A percentile compares a stretch with the other conserved stretches of the same genome.
Evolutionary conservation across 2,888 invertebrate species (phyloP).

Genomic region (Aleiodes leptofemur): DNA sequence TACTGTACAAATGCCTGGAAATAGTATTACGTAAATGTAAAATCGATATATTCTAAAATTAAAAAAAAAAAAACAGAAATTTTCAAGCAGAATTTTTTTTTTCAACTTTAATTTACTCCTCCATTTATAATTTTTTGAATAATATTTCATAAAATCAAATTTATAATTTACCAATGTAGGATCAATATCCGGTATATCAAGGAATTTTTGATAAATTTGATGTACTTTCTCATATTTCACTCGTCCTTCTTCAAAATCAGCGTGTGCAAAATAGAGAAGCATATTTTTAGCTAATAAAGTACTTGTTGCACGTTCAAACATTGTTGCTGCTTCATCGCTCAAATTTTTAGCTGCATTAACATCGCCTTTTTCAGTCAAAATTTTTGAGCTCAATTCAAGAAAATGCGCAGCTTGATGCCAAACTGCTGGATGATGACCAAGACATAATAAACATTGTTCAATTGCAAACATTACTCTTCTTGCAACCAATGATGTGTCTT

Average conservation of each 20-base stretch:
- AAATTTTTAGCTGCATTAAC: constrained; percentile 94
- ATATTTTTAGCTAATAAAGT: constrained; percentile 93
- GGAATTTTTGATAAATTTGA: constrained; percentile 93
- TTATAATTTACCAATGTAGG: constrained; percentile 88
- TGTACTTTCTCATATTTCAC: constrained; percentile 98
- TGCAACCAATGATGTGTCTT: constrained; percentile 95
- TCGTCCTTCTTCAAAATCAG: constrained; percentile 98
- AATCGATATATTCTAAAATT: constrained; percentile 9
- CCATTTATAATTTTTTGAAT: too few species aligned
- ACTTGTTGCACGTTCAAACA: constrained; percentile 95
- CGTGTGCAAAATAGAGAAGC: constrained; percentile 97
- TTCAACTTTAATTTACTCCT: too few species aligned
- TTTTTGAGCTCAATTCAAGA: constrained; percentile 94
- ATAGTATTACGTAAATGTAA: constrained; percentile 32
- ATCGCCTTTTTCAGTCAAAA: constrained; percentile 96
- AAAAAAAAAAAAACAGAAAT: constrained; percentile 7
- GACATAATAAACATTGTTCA: constrained; percentile 96
- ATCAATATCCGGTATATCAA: constrained; percentile 93
- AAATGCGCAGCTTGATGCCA: constrained; percentile 99
- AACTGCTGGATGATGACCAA: constrained; percentile 98
- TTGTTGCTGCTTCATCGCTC: constrained; percentile 95
- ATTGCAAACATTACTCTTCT: constrained; percentile 98
- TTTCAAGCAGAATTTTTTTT: too few species aligned
- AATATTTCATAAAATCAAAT: constrained; percentile 2
- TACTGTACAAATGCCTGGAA: constrained; percentile 95